Base-by-base conservation (phyloP, 2,113 vertebrate genomes). In the Clarias gariepinus region DNA sequence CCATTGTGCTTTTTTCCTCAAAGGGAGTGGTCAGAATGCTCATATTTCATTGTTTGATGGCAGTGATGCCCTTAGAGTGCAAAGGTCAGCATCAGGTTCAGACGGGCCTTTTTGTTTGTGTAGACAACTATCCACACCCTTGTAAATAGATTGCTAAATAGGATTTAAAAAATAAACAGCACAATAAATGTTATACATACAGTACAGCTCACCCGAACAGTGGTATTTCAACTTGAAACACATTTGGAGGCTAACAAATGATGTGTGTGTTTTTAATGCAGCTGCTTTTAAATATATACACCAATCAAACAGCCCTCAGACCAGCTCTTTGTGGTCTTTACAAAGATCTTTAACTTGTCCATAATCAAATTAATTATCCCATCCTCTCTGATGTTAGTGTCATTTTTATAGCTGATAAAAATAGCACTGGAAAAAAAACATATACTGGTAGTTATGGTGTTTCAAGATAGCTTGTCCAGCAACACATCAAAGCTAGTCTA, bases 81-180 rank as follows among this genome's bases (percentile, higher is more conserved):
- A 82, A 58, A 79, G 80, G 80, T 73, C 83, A 52, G 28, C 58
- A 0, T 57, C 73, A 82, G 84, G 73, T 83, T 87, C 57, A 87
- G 71, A 86, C 85, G 52, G 13, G 78, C 21, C 83, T 74, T 36
- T 78, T 74, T 66, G 88, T 86, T 58, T 85, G 83, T 13, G 61
- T 85, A 52, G 30, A 53, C 28, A 57, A 21, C 2, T 1, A 10
- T 77, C 71, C 57, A 68, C 82, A 78, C 47, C 21, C 79, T 63
- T 61, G 52, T 33, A n/a, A 81, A 23, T 33, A 41, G 52, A 66
- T 4, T 6, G 11, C 4, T 33, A 33, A 10, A 36, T n/a, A 21
- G 33, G 12, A 15, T 3, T 30, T 36, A 47, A 53, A 76, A 76
- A 52, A 15, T 52, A n/a, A 52, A 52, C 21, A 76, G 73, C 47